These are phyloP conservation scores for Nomada lathburiana DNA, from an alignment of 2,888 invertebrate species.

Conservation along the genomic window DNA sequence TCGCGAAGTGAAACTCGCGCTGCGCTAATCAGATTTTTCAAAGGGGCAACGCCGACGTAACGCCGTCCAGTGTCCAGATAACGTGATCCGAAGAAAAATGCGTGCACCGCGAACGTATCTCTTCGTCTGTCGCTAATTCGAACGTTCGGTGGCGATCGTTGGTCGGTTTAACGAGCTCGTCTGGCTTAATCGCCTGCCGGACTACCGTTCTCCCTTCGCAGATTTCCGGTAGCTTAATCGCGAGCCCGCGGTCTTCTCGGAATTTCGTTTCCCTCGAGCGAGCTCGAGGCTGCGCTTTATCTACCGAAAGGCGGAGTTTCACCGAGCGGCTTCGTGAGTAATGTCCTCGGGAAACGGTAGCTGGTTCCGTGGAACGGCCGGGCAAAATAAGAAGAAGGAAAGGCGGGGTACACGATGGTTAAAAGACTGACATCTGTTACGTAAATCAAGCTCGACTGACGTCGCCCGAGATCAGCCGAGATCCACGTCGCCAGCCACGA, in stretches of 20 bases:
- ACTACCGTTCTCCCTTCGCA: neutral
- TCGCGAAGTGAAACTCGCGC: slow-evolving; percentile 56
- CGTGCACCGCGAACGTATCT: neutral
- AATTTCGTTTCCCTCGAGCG: slow-evolving; percentile 42
- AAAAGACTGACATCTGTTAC: slow-evolving; percentile 70
- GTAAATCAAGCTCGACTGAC: slow-evolving; percentile 68
- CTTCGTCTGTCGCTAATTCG: slow-evolving; percentile 16
- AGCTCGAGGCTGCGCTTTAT: slow-evolving; percentile 46
- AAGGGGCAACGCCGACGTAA: slow-evolving; percentile 14
- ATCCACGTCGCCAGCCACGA: slow-evolving; percentile 74
- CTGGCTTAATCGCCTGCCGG: neutral
- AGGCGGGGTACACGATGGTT: slow-evolving; percentile 48
- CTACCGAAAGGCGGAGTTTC: slow-evolving; percentile 66
- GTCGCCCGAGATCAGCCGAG: slow-evolving; percentile 68
- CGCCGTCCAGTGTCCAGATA: slow-evolving; percentile 23
- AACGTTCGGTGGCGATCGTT: slow-evolving; percentile 1
- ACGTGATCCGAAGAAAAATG: slow-evolving; percentile 5
- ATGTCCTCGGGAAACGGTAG: slow-evolving; percentile 65
- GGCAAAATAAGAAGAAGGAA: slow-evolving; percentile 54
- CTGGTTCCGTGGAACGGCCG: slow-evolving; percentile 54
- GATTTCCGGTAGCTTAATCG: slow-evolving; percentile 40
- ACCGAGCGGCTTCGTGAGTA: slow-evolving; percentile 63
- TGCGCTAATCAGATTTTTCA: slow-evolving; percentile 56
- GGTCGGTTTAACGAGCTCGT: slow-evolving; percentile 28
- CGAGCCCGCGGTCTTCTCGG: slow-evolving; percentile 22